Evolutionary conservation across 1,140 invertebrate species (phyloP), one percentile per base, ranked within the genome.

Genomic region (Schlechtendalia chinensis): DNA sequence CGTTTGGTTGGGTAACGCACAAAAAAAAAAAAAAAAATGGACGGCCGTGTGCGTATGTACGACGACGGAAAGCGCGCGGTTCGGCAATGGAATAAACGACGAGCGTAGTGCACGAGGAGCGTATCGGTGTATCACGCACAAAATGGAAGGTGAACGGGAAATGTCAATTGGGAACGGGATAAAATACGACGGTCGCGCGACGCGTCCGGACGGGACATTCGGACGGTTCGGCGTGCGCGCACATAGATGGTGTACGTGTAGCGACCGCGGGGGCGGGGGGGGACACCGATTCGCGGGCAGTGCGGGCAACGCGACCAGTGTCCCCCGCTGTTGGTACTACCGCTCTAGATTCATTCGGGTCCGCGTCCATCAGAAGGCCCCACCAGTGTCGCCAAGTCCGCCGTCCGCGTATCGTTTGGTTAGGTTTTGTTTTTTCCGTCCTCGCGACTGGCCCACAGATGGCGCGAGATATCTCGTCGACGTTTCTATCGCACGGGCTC

Each of bases 131-230:
- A 39, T 56, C 10, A 12, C 11, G 17, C 71, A 56, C 71, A 74
- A 77, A 58, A 77, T 77, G 74, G 54, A 77, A 77, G 74, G 74
- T 77, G 74, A 77, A 77, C 56, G 56, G 29, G 74, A 77, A 47
- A 24, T 29, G 69, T 27, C 14, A 29, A 22, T 3, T 27, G 12
- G 16, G 53, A 75, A 58, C 22, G 65, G n/a, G 5, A 67, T 12
- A 50, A 1, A 45, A 5, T 12, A 27, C 39, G 12, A 32, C 17
- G 2, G 0, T 5, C 0, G 12, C 29, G 53, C 29, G 39, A 19
- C 27, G 27, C 53, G 12, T 32, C 39, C 61, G 1, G 17, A 19
- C 29, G 61, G 61, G 8, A 19, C 19, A 32, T 32, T 19, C 10
- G 27, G 24, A 19, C 27, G 12, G 8, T 39, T 4, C 8, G 1